Conservation (phyloP, 2,888 invertebrate genomes). For the Coenonympha glycerion region DNA sequence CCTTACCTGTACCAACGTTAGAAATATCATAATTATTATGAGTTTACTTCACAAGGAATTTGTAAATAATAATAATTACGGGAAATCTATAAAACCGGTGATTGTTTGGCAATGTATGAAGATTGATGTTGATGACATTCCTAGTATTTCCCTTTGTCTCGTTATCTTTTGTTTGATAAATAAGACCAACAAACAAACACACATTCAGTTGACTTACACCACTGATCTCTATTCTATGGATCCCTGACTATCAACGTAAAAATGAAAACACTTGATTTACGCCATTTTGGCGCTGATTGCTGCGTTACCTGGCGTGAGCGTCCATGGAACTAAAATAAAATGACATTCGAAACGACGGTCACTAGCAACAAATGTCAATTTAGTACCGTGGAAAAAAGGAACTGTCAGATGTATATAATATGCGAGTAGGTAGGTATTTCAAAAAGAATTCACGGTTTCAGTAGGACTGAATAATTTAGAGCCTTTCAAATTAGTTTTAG, state of each 20-base stretch:
- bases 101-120: neutral
- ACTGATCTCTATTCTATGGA: no score
- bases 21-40: neutral
- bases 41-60: neutral
- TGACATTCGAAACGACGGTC: no score
- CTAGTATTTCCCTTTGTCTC: slow-evolving; percentile 13
- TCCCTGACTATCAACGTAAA: no score
- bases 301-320: no score
- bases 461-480: neutral
- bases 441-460: neutral
- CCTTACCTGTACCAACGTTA: neutral
- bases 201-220: slow-evolving; percentile 11
- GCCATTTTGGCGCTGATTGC: no score
- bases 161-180: slow-evolving; percentile 21
- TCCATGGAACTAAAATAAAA: no score
- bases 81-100: neutral
- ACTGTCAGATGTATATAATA: no score
- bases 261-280: no score
- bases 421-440: no score
- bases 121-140: slow-evolving; percentile 6
- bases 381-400: no score
- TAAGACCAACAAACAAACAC: slow-evolving; percentile 24
- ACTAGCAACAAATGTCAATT: no score
- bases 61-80: slow-evolving; percentile 4
- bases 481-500: neutral